Conservation (phyloP, 2,797 vertebrate species). For the Lepus oiostolus region DNA sequence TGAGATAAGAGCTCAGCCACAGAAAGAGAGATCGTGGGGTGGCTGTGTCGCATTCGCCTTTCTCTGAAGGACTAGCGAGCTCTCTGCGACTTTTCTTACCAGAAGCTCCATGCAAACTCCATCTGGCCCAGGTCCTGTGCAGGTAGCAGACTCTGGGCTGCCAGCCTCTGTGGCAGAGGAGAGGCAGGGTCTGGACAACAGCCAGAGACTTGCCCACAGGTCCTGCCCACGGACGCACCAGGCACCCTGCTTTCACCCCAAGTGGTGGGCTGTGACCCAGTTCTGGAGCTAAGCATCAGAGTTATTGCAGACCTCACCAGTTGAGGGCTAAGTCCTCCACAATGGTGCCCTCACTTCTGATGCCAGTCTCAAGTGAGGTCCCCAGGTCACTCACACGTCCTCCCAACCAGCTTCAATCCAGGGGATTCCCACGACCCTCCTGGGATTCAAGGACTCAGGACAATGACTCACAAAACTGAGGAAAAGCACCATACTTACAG, state of each 20-base stretch:
- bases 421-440: background rate
- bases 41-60: background rate
- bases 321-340: background rate
- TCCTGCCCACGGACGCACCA: background rate
- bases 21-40: background rate
- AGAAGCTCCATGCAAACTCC: background rate
- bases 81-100: background rate
- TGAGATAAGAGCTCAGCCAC: background rate
- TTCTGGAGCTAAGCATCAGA: background rate
- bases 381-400: background rate
- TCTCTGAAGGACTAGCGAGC: background rate
- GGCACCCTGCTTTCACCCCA: background rate
- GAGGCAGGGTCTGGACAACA: no score
- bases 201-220: background rate
- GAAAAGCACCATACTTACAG: background rate
- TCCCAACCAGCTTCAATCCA: background rate
- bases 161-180: background rate
- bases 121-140: background rate
- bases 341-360: background rate
- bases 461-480: background rate
- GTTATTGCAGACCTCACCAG: background rate
- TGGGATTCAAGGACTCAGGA: background rate
- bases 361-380: background rate
- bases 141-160: background rate
- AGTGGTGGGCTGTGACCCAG: fast-evolving